A percentile compares a stretch with the other conserved stretches of the same genome.
Evolutionary conservation across 2,113 vertebrate species (phyloP).

Genomic region (Oreotragus oreotragus): DNA sequence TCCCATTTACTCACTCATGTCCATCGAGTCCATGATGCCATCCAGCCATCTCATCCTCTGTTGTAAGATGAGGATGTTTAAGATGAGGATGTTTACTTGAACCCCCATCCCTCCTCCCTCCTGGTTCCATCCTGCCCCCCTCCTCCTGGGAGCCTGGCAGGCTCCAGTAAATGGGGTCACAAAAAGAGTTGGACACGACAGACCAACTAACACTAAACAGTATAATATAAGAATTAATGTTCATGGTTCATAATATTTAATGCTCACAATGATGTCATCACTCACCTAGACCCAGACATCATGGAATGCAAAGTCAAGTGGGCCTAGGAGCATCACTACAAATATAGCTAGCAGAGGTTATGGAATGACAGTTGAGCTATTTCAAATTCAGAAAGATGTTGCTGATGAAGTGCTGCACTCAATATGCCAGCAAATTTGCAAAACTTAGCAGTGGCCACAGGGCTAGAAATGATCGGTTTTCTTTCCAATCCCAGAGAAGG

Average conservation of each 20-base stretch:
- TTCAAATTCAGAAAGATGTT: not conserved
- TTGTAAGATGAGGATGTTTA: too few relatives aligned
- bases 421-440: not conserved
- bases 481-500: not conserved
- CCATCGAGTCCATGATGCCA: too few relatives aligned
- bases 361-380: not conserved
- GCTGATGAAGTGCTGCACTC: not conserved
- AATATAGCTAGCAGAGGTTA: not conserved
- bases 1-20: too few relatives aligned
- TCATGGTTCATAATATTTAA: not conserved
- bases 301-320: not conserved
- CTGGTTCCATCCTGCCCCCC: too few relatives aligned
- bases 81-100: too few relatives aligned
- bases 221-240: not conserved
- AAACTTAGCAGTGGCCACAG: not conserved
- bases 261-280: not conserved
- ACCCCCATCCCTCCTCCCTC: too few relatives aligned
- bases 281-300: not conserved
- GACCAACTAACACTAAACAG: not conserved
- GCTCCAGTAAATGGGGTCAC: not conserved
- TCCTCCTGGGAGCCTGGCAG: too few relatives aligned
- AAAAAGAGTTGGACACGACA: fast-evolving
- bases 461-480: not conserved
- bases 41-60: too few relatives aligned
- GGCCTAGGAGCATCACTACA: not conserved